phyloP scores from a whole-genome alignment of 2,888 invertebrate species.

The Uloborus plumipes region DNA sequence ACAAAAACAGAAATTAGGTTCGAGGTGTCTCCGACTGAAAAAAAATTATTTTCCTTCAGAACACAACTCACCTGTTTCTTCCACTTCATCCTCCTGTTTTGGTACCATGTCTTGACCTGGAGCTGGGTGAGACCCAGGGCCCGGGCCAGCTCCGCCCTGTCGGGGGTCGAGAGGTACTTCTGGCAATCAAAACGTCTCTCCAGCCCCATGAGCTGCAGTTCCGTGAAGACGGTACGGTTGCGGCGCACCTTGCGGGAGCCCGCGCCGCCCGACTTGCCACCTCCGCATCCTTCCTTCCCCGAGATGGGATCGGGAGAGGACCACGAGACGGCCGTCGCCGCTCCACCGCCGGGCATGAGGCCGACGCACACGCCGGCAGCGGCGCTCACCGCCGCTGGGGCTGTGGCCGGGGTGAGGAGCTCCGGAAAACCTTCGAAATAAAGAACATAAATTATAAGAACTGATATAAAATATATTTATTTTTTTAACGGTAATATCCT shows the following conservation, averaged over 20 bases:
- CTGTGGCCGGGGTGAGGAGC: constrained; percentile 23
- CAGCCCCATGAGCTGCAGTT: constrained; percentile 71
- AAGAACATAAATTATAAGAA: background rate
- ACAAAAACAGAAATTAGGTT: too few relatives aligned
- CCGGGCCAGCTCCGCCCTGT: constrained; percentile 72
- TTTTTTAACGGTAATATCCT: too few relatives aligned
- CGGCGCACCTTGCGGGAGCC: constrained; percentile 64
- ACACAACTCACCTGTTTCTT: constrained; percentile 72
- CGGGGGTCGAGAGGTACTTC: constrained; percentile 73
- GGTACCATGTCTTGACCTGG: constrained; percentile 74
- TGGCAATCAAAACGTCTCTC: constrained; percentile 72
- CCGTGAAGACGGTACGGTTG: constrained; percentile 68
- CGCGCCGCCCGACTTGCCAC: background rate
- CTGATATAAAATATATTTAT: too few relatives aligned
- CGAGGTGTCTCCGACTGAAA: too few relatives aligned
- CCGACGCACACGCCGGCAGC: constrained; percentile 30
- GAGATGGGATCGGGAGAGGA: constrained; percentile 8
- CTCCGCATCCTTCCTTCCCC: background rate
- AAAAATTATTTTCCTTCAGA: too few relatives aligned
- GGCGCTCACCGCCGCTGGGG: constrained; percentile 22
- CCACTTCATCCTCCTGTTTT: constrained; percentile 74
- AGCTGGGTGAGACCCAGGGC: constrained; percentile 72
- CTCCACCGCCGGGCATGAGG: constrained; percentile 13
- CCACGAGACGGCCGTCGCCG: constrained; percentile 29
- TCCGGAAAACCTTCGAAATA: constrained; percentile 35